Percentiles rank a stretch among this genome's conserved stretches.
phyloP scores from a whole-genome alignment of 2,888 invertebrate species.

The Epiperipatus broadwayi region DNA sequence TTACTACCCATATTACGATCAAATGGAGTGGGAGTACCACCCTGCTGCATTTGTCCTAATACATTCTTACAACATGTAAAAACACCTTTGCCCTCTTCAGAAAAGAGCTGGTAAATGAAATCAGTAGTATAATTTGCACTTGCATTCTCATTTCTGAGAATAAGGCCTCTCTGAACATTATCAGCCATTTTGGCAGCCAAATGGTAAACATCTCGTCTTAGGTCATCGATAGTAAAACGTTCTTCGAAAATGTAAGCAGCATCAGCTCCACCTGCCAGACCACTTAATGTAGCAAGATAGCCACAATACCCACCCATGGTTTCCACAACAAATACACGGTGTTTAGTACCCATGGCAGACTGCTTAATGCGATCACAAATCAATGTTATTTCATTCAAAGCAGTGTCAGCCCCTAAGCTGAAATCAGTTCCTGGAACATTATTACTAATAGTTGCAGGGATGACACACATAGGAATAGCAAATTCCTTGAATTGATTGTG shows the following conservation, averaged over 20 bases:
- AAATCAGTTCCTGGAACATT: slow-evolving; percentile 98
- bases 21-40: slow-evolving; percentile 90
- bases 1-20: slow-evolving; percentile 98
- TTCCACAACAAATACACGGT: slow-evolving; percentile 91
- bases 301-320: slow-evolving; percentile 99
- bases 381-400: slow-evolving; percentile 87
- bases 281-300: slow-evolving; percentile 86
- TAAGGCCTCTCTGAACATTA: slow-evolving; percentile 67
- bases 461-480: slow-evolving; percentile 78
- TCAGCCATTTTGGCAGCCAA: slow-evolving; percentile 86
- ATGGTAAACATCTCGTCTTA: slow-evolving; percentile 78
- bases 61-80: slow-evolving; percentile 94
- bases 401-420: slow-evolving; percentile 88
- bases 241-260: slow-evolving; percentile 97
- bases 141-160: slow-evolving; percentile 83
- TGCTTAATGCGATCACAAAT: slow-evolving; percentile 92
- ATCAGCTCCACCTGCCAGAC: slow-evolving; percentile 91
- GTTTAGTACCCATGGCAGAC: slow-evolving; percentile 94
- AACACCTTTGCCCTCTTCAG: slow-evolving; percentile 85
- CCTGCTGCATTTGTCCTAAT: slow-evolving; percentile 92
- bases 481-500: slow-evolving; percentile 58
- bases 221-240: slow-evolving; percentile 73
- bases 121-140: slow-evolving; percentile 91
- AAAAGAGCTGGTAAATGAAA: slow-evolving; percentile 81
- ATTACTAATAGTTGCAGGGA: slow-evolving; percentile 95